Base-by-base conservation (phyloP, 1,140 invertebrate species). In the Temnothorax longispinosus region DNA sequence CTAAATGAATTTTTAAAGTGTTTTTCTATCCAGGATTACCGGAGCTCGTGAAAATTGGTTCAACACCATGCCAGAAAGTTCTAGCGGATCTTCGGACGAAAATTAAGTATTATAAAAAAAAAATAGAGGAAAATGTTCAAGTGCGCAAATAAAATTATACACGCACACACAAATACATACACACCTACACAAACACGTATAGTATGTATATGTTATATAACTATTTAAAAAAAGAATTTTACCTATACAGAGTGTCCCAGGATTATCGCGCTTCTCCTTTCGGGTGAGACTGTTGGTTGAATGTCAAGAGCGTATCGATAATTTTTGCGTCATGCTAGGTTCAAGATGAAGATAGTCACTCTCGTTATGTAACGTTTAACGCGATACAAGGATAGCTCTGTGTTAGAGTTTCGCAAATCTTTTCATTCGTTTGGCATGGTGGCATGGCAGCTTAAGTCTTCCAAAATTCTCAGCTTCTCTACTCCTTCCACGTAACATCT, bases 1-100 rank as follows among this genome's bases (percentile, higher is more conserved):
- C 7, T 38, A 44, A 2, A 47, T 44, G 6, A 47, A 44, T 15
- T 71, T 58, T 60, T 50, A 5, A 75, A 75, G 60, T 60, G 41
- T 87, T 78, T 62, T 92, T 90, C 35, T 18, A 71, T 93, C 86
- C 84, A 96, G 96, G 77, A 95, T 92, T 76, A 95, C 94, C 32
- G 96, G 96, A 89, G 96, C 96, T 92, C 96, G 96, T 82, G 96
- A 96, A 89, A 96, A 96, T 89, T 97, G 96, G 96, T 97, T 97
- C 92, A 97, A 96, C 87, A 96, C 96, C 18, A 96, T 97, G 95
- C 96, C 96, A 60, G 96, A 96, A 91, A 96, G 94, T 90, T 96
- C 95, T 38, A 95, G 95, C 15, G 95, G 96, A 90, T 96, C 95
- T 87, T 96, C 95, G 10, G 95, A 95, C 65, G 95, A 94, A 85